Evolutionary conservation across 2,797 vertebrate species (phyloP).

Genomic region (Anguilla marmorata): DNA sequence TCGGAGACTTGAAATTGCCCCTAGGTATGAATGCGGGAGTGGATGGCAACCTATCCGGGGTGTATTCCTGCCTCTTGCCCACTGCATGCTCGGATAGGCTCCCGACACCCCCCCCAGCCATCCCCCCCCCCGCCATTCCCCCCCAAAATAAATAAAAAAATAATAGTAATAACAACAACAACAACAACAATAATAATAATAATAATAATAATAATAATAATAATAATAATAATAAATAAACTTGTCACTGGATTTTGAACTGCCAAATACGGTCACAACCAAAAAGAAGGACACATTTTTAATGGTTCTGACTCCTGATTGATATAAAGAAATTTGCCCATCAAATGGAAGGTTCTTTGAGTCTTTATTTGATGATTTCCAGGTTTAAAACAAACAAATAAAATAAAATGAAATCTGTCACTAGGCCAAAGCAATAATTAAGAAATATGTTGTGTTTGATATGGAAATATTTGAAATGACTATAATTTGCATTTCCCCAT

Average conservation of each 20-base stretch:
- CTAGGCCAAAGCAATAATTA: neutral
- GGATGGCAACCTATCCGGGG: neutral
- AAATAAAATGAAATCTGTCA: constrained; percentile 17
- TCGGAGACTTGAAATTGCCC: neutral
- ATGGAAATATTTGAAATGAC: constrained; percentile 38
- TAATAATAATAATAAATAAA: neutral
- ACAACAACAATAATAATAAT: too few relatives aligned
- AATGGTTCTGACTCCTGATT: neutral
- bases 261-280: neutral
- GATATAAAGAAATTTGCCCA: neutral
- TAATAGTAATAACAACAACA: too few relatives aligned
- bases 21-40: neutral
- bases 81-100: neutral
- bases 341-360: neutral
- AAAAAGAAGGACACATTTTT: neutral
- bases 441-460: constrained; percentile 38
- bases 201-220: too few relatives aligned
- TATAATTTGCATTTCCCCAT: constrained; percentile 36
- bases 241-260: neutral
- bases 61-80: neutral
- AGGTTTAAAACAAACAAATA: constrained; percentile 26
- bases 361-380: neutral
- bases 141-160: neutral
- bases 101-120: too few relatives aligned
- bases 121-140: too few relatives aligned